A percentile compares a stretch with the other conserved stretches of the same genome.
phyloP scores from a whole-genome alignment of 2,888 invertebrate genomes.

The Agapostemon virescens region DNA sequence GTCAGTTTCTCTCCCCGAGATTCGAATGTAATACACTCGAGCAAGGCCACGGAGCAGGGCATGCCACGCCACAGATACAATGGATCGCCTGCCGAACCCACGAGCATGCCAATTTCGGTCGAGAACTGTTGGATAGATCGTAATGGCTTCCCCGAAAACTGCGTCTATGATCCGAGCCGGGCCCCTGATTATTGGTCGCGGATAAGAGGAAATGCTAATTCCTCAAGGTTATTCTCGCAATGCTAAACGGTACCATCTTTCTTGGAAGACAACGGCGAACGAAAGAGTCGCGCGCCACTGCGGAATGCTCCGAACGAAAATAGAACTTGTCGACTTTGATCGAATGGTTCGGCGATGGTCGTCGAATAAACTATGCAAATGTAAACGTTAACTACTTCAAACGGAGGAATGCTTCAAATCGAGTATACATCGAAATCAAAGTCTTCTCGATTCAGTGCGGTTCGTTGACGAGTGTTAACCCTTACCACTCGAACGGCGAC shows the following conservation, averaged over 20 bases:
- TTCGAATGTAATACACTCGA: constrained; percentile 66
- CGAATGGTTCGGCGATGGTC: too few relatives aligned
- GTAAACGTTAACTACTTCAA: too few relatives aligned
- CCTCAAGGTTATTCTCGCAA: not conserved
- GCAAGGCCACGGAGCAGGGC: constrained; percentile 62
- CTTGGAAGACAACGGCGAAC: not conserved
- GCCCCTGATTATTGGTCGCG: not conserved
- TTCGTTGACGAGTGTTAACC: too few relatives aligned
- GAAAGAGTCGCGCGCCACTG: too few relatives aligned
- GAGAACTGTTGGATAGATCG: constrained; percentile 2
- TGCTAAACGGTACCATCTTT: not conserved
- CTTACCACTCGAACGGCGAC: too few relatives aligned
- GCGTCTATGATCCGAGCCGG: not conserved
- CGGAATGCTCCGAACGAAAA: too few relatives aligned
- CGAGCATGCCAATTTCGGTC: constrained; percentile 60
- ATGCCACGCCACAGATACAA: constrained; percentile 64
- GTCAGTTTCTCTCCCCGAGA: constrained; percentile 32
- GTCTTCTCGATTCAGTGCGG: too few relatives aligned
- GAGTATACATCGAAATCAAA: too few relatives aligned
- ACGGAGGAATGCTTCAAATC: too few relatives aligned
- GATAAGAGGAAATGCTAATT: constrained; percentile 2
- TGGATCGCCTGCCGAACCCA: constrained; percentile 64
- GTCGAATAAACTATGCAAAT: too few relatives aligned
- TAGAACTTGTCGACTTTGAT: too few relatives aligned
- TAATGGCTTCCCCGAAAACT: constrained; percentile 7